These are phyloP conservation scores for Neomorphus geoffroyi DNA, from an alignment of 2,797 vertebrate species.

Conservation along the genomic window DNA sequence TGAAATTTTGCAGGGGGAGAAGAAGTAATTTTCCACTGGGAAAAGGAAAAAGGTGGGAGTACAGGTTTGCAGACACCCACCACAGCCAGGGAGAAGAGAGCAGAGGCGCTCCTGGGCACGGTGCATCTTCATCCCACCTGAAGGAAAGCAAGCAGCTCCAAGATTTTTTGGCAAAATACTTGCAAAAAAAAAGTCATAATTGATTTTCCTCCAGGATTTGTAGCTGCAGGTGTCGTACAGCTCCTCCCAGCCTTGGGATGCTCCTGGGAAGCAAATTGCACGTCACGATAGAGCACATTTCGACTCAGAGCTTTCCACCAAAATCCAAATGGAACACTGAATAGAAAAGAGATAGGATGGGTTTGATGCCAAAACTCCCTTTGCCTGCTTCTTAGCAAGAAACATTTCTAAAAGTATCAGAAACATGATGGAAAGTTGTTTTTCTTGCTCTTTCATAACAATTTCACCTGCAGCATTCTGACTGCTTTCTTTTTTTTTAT, in stretches of 20 bases:
- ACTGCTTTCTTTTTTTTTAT: background rate
- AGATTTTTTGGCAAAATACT: background rate
- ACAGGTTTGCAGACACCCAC: background rate
- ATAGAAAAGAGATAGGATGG: background rate
- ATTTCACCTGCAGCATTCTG: constrained; percentile 27
- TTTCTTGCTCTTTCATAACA: constrained; percentile 47
- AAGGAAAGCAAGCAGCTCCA: background rate
- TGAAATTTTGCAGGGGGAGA: background rate
- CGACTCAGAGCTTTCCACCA: background rate
- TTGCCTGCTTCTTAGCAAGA: background rate
- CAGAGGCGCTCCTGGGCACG: background rate
- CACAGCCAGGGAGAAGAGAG: background rate
- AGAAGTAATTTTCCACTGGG: background rate
- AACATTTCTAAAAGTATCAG: background rate
- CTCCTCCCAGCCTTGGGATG: background rate
- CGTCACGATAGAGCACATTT: accelerated
- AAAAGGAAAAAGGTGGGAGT: background rate
- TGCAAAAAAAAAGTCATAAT: accelerated
- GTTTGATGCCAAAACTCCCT: background rate
- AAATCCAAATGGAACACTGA: background rate
- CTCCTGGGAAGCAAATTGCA: background rate
- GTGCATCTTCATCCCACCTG: background rate
- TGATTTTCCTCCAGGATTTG: accelerated
- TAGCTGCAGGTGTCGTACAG: accelerated
- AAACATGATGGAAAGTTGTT: constrained; percentile 41